A percentile compares a stretch with the other conserved stretches of the same genome.
These are phyloP conservation scores for Myiozetetes cayanensis DNA, from an alignment of 2,113 vertebrate species.

Conservation along the genomic window DNA sequence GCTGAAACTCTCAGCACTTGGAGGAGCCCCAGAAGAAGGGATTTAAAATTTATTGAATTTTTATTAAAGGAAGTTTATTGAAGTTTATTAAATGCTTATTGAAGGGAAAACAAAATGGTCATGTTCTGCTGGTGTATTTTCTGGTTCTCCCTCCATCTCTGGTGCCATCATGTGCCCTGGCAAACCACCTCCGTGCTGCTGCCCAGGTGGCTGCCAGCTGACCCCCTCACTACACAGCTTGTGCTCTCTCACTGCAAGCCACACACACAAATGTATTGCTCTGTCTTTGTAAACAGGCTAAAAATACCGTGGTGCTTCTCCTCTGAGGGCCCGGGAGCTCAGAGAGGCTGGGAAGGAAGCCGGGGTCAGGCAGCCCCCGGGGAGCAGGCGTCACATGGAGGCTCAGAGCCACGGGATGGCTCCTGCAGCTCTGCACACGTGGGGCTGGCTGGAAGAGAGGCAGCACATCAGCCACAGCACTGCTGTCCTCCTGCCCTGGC, in stretches of 20 bases:
- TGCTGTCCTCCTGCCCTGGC: neutral
- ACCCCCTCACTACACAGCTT: neutral
- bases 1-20: neutral
- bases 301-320: constrained; percentile 9
- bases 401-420: neutral
- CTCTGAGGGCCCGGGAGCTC: neutral
- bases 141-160: neutral
- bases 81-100: neutral
- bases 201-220: neutral
- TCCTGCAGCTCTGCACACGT: rapidly evolving
- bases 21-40: neutral
- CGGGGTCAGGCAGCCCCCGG: neutral
- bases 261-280: neutral
- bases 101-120: neutral
- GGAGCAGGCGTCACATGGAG: neutral
- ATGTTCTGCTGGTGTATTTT: neutral
- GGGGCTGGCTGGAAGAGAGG: neutral
- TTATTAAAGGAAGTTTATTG: neutral
- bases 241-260: neutral
- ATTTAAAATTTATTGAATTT: neutral
- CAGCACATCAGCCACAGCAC: rapidly evolving
- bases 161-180: neutral
- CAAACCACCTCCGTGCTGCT: rapidly evolving
- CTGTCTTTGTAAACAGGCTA: constrained; percentile 51
- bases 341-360: constrained; percentile 46